phyloP scores from a whole-genome alignment of 2,797 vertebrate species.

The Lepus townsendii region DNA sequence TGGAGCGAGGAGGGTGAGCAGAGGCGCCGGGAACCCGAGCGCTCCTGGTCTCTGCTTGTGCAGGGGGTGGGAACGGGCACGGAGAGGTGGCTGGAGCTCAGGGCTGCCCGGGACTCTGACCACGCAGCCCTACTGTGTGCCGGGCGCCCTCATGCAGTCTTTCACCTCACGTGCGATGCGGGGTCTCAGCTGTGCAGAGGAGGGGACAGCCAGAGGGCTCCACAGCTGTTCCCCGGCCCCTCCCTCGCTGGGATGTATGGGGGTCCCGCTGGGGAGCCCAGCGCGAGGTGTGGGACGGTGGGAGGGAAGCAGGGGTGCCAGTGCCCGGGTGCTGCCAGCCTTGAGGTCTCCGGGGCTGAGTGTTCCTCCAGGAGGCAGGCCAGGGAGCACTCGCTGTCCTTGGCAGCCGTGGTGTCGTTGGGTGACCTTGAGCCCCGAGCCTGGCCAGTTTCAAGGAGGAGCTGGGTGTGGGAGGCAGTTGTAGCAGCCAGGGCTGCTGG shows the following conservation, averaged over 20 bases:
- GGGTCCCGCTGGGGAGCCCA: background rate
- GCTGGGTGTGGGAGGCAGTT: background rate
- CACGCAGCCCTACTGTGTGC: background rate
- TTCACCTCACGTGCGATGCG: background rate
- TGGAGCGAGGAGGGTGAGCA: background rate
- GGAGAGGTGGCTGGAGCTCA: background rate
- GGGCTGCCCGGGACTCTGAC: rapidly evolving
- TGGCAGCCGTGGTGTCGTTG: background rate
- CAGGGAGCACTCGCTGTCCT: background rate
- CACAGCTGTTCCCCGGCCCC: no score
- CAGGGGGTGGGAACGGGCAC: rapidly evolving
- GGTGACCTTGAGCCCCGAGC: background rate
- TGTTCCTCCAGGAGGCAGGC: background rate
- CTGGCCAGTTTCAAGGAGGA: background rate
- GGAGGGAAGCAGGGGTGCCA: background rate
- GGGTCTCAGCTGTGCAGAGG: rapidly evolving
- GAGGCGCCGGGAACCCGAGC: no score
- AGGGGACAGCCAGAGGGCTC: background rate
- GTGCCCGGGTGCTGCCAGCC: background rate
- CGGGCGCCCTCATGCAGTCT: background rate
- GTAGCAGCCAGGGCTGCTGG: background rate
- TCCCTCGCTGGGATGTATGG: no score
- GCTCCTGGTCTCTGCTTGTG: rapidly evolving
- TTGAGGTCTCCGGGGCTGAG: background rate
- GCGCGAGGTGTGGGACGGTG: background rate